Evolutionary conservation across 2,888 invertebrate genomes (phyloP).

Genomic region (Eucera pruinosa): DNA sequence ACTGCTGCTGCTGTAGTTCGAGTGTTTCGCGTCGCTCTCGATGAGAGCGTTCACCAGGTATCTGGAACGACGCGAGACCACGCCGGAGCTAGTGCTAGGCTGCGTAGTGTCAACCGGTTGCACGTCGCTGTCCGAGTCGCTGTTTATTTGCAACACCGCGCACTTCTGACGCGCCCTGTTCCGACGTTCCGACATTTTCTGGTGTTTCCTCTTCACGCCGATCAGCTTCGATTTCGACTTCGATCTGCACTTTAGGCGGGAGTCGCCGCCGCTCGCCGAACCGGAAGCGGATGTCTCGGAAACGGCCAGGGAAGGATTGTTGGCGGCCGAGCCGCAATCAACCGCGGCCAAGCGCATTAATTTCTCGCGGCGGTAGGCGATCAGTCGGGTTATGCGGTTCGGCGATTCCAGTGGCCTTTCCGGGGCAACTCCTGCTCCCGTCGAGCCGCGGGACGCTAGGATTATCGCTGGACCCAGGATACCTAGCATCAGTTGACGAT

Average conservation of each 20-base stretch:
- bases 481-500: slow-evolving; percentile 75
- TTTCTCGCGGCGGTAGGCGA: slow-evolving; percentile 89
- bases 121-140: slow-evolving; percentile 73
- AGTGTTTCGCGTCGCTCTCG: slow-evolving; percentile 64
- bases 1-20: slow-evolving; percentile 70
- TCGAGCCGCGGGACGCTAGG: slow-evolving; percentile 60
- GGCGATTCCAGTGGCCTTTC: slow-evolving; percentile 85
- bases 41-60: slow-evolving; percentile 63
- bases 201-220: slow-evolving; percentile 76
- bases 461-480: slow-evolving; percentile 73
- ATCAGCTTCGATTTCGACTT: slow-evolving; percentile 76
- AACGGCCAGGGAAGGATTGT: slow-evolving; percentile 44
- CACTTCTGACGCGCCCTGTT: slow-evolving; percentile 74
- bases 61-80: slow-evolving; percentile 76
- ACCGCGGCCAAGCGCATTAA: slow-evolving; percentile 86
- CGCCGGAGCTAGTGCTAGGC: slow-evolving; percentile 82
- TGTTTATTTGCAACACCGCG: slow-evolving; percentile 69
- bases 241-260: slow-evolving; percentile 67
- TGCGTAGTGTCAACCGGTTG: slow-evolving; percentile 76
- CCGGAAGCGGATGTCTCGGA: slow-evolving; percentile 58
- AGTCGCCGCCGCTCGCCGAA: slow-evolving; percentile 66
- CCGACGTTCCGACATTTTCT: slow-evolving; percentile 59
- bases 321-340: slow-evolving; percentile 69
- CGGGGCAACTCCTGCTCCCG: slow-evolving; percentile 70
- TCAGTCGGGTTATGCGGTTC: slow-evolving; percentile 90